Evolutionary conservation across 92 coral and sea anemone genomes (phyloP).

Genomic region (Umimayanthus kanabou): DNA sequence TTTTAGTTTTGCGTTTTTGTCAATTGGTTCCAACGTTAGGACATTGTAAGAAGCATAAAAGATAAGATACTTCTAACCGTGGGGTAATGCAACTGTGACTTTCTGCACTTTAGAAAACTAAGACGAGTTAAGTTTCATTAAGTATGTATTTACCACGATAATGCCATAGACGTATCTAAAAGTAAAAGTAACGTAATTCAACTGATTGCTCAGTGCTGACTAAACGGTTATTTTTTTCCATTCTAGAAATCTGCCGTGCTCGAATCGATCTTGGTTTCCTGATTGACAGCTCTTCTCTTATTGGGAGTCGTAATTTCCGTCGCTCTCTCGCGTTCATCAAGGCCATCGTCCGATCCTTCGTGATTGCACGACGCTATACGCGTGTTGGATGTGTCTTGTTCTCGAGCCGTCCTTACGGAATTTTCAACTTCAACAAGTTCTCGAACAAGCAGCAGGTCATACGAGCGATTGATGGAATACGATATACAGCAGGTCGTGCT

Average conservation of each 20-base stretch:
- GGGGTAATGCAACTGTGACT: no score
- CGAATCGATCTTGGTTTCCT: conserved; percentile 59
- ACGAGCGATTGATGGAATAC: conserved; percentile 7
- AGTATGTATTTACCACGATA: no score
- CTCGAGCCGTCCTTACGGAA: conserved; percentile 25
- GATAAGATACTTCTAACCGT: no score
- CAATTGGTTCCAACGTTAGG: no score
- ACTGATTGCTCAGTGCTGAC: background rate
- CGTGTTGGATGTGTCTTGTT: conserved; percentile 50
- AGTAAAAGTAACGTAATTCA: no score
- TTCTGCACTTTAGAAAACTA: no score
- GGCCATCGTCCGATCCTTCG: conserved; percentile 43
- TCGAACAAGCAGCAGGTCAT: conserved; percentile 5
- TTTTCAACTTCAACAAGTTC: conserved; percentile 30
- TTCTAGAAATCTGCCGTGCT: conserved; percentile 46
- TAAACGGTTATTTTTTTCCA: background rate
- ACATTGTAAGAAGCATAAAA: no score
- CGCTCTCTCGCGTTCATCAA: conserved; percentile 41
- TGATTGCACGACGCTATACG: conserved; percentile 38
- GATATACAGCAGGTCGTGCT: conserved; percentile 25
- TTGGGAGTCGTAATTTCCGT: conserved; percentile 41
- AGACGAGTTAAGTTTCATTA: no score
- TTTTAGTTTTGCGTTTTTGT: no score
- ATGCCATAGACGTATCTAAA: no score
- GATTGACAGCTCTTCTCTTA: conserved; percentile 47